Percentiles rank a stretch among this genome's conserved stretches.
Evolutionary conservation across 2,113 vertebrate genomes (phyloP).

Genomic region (Ceyx melanurus): DNA sequence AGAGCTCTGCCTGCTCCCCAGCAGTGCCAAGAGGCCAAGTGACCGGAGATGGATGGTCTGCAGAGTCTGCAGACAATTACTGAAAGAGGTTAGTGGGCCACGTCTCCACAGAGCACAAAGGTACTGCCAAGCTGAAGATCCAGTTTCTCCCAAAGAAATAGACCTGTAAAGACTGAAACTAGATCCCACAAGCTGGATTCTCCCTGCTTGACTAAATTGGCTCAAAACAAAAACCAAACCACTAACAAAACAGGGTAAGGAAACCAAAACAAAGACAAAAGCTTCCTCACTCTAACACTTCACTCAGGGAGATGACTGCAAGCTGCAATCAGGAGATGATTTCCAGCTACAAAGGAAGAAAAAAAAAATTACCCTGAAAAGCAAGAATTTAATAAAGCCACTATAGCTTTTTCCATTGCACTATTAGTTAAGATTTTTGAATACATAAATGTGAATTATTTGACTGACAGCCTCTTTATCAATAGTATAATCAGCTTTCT

Average conservation of each 20-base stretch:
- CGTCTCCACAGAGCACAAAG: accelerated
- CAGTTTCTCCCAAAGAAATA: not conserved
- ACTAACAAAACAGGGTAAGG: not conserved
- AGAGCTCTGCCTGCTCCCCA: not conserved
- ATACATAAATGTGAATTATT: constrained; percentile 60
- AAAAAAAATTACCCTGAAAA: constrained; percentile 15
- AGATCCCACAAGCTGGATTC: not conserved
- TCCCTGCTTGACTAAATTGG: not conserved
- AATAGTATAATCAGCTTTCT: constrained; percentile 26
- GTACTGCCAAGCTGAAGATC: not conserved
- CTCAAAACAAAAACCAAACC: not conserved
- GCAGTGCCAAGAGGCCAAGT: not conserved
- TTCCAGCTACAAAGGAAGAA: not conserved
- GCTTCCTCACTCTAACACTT: not conserved
- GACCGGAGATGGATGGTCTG: accelerated
- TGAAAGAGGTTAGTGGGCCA: not conserved
- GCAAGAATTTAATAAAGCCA: constrained; percentile 50
- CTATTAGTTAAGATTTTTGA: constrained; percentile 64
- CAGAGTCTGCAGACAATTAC: not conserved
- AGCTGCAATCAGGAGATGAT: not conserved
- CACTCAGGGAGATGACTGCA: not conserved
- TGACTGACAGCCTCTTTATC: constrained; percentile 51
- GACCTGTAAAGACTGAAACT: not conserved
- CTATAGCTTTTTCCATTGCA: constrained; percentile 20
- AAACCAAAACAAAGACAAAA: not conserved